Conservation (phyloP, 1,140 invertebrate species). For the Schlechtendalia chinensis region DNA sequence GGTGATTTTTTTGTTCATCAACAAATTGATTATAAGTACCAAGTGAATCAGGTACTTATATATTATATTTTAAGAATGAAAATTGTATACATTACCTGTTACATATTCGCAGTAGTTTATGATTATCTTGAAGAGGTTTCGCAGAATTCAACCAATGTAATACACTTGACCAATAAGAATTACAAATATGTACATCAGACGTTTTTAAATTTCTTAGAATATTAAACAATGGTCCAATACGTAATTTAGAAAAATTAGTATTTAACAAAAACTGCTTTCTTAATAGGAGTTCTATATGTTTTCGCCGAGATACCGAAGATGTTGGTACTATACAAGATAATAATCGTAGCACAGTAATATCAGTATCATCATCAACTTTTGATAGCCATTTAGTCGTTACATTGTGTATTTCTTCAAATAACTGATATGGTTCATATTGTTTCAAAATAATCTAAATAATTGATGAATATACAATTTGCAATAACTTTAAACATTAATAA, state of each 20-base stretch:
- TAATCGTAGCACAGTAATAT: slow-evolving; percentile 27
- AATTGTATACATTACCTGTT: not conserved
- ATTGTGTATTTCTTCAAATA: slow-evolving; percentile 36
- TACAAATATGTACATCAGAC: slow-evolving; percentile 23
- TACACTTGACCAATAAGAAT: slow-evolving; percentile 43
- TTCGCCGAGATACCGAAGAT: not conserved
- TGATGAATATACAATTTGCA: not conserved
- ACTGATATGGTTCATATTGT: slow-evolving; percentile 30
- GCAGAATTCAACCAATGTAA: slow-evolving; percentile 20
- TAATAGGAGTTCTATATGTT: slow-evolving; percentile 12
- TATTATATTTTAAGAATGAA: no score
- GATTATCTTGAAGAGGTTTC: not conserved
- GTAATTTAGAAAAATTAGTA: slow-evolving; percentile 11
- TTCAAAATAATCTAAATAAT: slow-evolving; percentile 42
- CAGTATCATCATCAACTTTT: slow-evolving; percentile 23
- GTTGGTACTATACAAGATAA: slow-evolving; percentile 40
- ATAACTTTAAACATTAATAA: not conserved
- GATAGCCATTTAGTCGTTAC: slow-evolving; percentile 32
- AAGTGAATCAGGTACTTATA: no score
- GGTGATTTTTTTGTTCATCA: no score
- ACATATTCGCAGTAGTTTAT: slow-evolving; percentile 38
- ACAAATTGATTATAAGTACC: no score
- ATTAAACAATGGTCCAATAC: slow-evolving; percentile 33
- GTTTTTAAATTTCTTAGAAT: slow-evolving; percentile 41
- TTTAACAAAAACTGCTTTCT: slow-evolving; percentile 44